Evolutionary conservation across 92 coral and sea anemone genomes (phyloP), one percentile per base, ranked within the genome.

Genomic region (Isaurus tuberculatus): DNA sequence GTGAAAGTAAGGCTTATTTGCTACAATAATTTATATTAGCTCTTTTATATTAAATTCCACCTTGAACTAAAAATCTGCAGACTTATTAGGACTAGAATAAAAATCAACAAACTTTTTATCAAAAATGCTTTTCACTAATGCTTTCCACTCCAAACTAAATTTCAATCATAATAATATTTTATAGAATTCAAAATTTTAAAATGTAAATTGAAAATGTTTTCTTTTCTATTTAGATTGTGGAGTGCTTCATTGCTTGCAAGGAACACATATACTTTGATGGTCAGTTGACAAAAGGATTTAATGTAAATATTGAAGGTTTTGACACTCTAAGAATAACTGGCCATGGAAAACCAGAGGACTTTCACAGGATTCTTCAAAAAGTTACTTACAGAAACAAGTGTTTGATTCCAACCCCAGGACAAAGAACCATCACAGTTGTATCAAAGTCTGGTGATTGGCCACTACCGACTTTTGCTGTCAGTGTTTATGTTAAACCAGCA

Each of bases 301-400:
- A 42, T 8, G 88, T 96, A 15, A 82, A 84, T 19, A 70, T 79
- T 22, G 64, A 83, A 5, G 87, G 91, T 68, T 93, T 90, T 72
- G 67, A 71, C 33, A 73, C 72, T 7, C 80, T 97, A 69, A 84
- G 79, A 46, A 91, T 97, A 79, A 70, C 72, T 68, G 99, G 99
- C 15, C 74, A 15, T 27, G 99, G 99, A 29, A 68, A 88, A 25
- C 95, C 98, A 3, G 80, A 89, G 36, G 91, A 89, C 28, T 94
- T 97, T 34, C 86, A 94, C 61, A 92, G 44, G 26, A 72, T 91
- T 63, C 91, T 97, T 37, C 93, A 80, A 28, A 89, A 78, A 72
- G 63, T 97, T 57, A 93, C 87, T 65, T 96, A 96, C 88, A 87
- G 90, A 70, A 96, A 96, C 73, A 94, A 92, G 72, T 90, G 95